Percentiles rank a stretch among this genome's conserved stretches.
These are phyloP conservation scores for Neodiprion lecontei DNA, from an alignment of 1,140 invertebrate genomes.

Conservation along the genomic window DNA sequence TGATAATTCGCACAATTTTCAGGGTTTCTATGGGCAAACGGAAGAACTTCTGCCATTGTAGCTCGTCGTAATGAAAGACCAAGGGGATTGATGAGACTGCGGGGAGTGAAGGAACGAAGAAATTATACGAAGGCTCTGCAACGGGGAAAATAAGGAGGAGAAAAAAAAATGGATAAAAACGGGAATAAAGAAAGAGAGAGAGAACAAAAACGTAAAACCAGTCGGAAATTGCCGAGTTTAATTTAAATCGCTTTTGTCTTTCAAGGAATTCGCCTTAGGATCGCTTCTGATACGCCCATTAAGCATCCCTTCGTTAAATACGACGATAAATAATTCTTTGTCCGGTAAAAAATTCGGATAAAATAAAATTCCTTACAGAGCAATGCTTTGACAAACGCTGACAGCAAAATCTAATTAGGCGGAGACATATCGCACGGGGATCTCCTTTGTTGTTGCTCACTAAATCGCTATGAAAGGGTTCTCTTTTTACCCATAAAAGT, in stretches of 20 bases:
- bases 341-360: background rate
- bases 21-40: background rate
- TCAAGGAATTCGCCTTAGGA: background rate
- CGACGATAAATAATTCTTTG: background rate
- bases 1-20: background rate
- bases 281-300: background rate
- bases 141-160: background rate
- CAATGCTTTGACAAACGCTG: too few species aligned
- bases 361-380: background rate
- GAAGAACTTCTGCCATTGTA: background rate
- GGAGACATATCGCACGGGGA: too few species aligned
- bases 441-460: too few species aligned
- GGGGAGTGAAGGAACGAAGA: background rate
- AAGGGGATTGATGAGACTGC: background rate
- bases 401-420: too few species aligned
- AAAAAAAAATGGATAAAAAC: background rate
- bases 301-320: background rate
- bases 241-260: constrained; percentile 1
- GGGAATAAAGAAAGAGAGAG: background rate
- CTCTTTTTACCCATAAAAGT: too few species aligned
- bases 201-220: background rate
- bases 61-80: background rate
- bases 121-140: background rate
- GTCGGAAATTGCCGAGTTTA: background rate
- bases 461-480: too few species aligned